Evolutionary conservation across 2,113 vertebrate species (phyloP).

Genomic region (Uria aalge): DNA sequence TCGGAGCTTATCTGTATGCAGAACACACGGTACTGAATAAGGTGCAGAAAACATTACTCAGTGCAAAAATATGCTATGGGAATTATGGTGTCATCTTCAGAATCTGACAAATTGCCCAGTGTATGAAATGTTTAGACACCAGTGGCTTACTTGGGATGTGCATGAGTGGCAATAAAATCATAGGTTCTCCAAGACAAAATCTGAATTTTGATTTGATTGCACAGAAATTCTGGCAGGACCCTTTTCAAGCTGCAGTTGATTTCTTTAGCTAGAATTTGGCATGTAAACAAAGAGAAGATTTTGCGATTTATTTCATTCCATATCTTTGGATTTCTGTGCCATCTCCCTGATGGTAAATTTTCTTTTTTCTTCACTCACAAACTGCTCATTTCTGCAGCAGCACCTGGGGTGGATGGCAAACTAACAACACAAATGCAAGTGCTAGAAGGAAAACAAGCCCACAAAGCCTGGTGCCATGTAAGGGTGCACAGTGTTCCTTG

Average conservation of each 20-base stretch:
- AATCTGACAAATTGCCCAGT: slow-evolving; percentile 41
- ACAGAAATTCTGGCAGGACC: not conserved
- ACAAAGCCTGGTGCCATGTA: not conserved
- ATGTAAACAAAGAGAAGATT: not conserved
- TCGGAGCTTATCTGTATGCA: not conserved
- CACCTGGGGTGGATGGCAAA: not conserved
- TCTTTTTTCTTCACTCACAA: not conserved
- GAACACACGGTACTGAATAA: not conserved
- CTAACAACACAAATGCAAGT: not conserved
- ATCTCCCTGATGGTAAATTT: not conserved
- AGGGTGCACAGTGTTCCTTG: not conserved
- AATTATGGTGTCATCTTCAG: slow-evolving; percentile 30
- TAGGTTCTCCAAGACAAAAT: not conserved
- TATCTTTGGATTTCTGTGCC: not conserved
- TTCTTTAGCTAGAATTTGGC: slow-evolving; percentile 24
- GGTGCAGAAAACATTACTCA: not conserved
- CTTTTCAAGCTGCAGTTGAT: not conserved
- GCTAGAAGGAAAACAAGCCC: not conserved
- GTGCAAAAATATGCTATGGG: not conserved
- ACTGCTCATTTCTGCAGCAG: not conserved
- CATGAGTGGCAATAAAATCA: slow-evolving; percentile 43
- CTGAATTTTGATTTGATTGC: slow-evolving; percentile 32
- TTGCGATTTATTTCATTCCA: not conserved
- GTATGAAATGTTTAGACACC: slow-evolving; percentile 27
- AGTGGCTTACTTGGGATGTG: not conserved